phyloP scores from a whole-genome alignment of 2,888 invertebrate species.

The Cloeon dipterum region DNA sequence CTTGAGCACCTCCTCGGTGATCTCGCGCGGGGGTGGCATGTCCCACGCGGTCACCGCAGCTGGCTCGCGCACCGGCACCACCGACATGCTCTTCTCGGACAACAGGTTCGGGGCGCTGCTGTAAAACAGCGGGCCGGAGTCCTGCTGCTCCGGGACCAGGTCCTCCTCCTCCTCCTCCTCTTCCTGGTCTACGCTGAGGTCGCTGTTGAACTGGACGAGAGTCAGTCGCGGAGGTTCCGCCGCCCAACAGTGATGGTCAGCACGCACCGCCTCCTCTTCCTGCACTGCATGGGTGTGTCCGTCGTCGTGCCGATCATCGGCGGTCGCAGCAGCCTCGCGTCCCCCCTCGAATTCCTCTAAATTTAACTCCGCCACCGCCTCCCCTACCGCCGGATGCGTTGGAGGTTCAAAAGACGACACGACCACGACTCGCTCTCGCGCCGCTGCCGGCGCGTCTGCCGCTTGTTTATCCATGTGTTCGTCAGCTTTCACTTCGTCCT shows the following conservation, averaged over 20 bases:
- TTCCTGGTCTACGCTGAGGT: too few species aligned
- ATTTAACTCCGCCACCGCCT: background rate
- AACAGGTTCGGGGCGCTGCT: background rate
- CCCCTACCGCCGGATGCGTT: conserved; percentile 20
- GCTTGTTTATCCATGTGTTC: conserved; percentile 9
- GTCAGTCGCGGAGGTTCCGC: too few species aligned
- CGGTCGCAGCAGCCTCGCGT: background rate
- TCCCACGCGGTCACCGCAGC: background rate
- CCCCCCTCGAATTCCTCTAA: background rate
- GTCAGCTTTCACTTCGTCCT: conserved; percentile 9
- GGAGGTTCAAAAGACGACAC: conserved; percentile 7
- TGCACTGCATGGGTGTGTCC: background rate
- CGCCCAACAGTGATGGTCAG: background rate
- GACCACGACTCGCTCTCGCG: too few species aligned
- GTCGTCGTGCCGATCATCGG: too few species aligned
- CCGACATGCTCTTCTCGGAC: background rate
- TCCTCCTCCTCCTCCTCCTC: background rate
- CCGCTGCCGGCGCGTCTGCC: conserved; percentile 7
- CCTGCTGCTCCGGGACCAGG: too few species aligned
- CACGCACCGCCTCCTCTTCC: background rate
- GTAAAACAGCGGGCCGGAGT: background rate
- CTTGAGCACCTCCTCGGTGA: background rate
- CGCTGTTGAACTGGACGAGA: too few species aligned
- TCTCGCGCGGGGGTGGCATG: background rate
- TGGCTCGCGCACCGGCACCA: background rate